Conservation (phyloP, 2,113 vertebrate genomes). For the Phrynocephalus versicolor region DNA sequence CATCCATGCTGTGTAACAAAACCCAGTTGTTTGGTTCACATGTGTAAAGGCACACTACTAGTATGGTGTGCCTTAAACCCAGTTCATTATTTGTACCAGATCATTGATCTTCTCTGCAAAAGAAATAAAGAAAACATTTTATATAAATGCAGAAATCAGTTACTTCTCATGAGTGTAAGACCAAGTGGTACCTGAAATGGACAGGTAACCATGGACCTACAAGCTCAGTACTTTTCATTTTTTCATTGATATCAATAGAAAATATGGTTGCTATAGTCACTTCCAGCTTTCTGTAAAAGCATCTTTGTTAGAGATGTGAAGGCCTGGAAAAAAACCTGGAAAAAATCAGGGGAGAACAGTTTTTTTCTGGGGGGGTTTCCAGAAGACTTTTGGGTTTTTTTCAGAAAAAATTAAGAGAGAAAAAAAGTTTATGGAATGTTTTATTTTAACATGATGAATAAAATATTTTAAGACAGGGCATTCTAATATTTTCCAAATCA, state of each 20-base stretch:
- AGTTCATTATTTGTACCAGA: background rate
- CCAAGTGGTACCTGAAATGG: slow-evolving; percentile 42
- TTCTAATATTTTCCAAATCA: no score
- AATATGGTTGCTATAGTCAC: slow-evolving; percentile 61
- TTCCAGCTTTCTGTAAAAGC: slow-evolving; percentile 62
- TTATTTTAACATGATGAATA: no score
- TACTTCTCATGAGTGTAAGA: slow-evolving; percentile 60
- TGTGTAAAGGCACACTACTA: background rate
- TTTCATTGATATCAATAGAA: slow-evolving; percentile 61
- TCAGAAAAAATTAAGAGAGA: no score
- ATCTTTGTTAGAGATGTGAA: no score
- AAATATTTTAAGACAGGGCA: no score
- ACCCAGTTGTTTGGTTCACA: background rate
- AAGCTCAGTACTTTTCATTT: slow-evolving; percentile 32
- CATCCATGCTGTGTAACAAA: background rate
- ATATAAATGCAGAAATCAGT: slow-evolving; percentile 30
- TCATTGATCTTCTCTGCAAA: background rate
- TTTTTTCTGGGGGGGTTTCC: no score
- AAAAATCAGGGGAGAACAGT: no score
- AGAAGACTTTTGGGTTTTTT: no score
- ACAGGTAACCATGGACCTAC: slow-evolving; percentile 44
- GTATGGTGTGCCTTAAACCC: background rate
- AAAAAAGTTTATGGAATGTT: no score
- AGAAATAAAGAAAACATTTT: slow-evolving; percentile 20
- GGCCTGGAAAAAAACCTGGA: no score